phyloP scores from a whole-genome alignment of 2,113 vertebrate genomes.

The Thalassoma bifasciatum region DNA sequence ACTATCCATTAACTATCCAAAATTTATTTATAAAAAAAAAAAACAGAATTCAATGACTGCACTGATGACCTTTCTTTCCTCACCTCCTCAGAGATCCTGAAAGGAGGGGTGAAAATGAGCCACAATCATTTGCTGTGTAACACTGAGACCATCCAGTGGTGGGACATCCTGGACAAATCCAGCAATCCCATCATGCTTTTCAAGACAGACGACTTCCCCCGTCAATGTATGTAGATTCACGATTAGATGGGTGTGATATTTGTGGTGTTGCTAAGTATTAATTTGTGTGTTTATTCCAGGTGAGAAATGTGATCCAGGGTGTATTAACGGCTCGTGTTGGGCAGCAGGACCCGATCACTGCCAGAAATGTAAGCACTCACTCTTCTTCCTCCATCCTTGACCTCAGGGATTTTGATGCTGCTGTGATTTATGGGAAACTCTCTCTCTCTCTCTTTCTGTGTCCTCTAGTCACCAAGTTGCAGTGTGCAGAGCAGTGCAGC shows the following conservation, averaged over 20 bases:
- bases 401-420: too few species aligned
- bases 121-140: conserved; percentile 89
- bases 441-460: background rate
- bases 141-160: conserved; percentile 88
- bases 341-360: conserved; percentile 88
- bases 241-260: background rate
- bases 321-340: conserved; percentile 90
- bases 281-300: conserved; percentile 79
- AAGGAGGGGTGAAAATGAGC: conserved; percentile 88
- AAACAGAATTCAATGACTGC: too few species aligned
- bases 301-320: conserved; percentile 85
- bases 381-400: background rate
- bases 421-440: too few species aligned
- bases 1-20: too few species aligned
- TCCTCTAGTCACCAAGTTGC: conserved; percentile 85
- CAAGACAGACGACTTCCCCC: background rate
- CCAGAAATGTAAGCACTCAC: conserved; percentile 86
- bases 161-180: conserved; percentile 83
- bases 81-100: conserved; percentile 88
- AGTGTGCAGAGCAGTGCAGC: conserved; percentile 93
- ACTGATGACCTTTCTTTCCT: background rate
- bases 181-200: conserved; percentile 42
- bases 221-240: conserved; percentile 34
- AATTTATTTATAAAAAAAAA: too few species aligned
- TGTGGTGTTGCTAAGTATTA: background rate